Evolutionary conservation across 2,797 vertebrate genomes (phyloP).

Genomic region (Natrix natrix): DNA sequence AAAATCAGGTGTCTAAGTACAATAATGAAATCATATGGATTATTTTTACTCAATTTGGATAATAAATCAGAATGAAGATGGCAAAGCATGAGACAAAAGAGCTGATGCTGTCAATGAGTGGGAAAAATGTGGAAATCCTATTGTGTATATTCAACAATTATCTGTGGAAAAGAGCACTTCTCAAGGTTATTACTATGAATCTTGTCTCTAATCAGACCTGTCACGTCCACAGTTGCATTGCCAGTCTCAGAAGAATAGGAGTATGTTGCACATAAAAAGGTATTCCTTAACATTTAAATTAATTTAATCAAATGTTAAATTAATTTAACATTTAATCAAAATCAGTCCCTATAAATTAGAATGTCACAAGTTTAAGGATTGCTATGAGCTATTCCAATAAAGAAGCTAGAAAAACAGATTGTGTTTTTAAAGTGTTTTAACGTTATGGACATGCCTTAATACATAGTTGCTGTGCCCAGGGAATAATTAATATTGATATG

Average conservation of each 20-base stretch:
- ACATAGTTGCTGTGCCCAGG: conserved; percentile 10
- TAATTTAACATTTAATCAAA: neutral
- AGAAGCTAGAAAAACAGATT: neutral
- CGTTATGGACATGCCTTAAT: neutral
- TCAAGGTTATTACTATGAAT: neutral
- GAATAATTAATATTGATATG: conserved; percentile 18
- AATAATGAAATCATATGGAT: conserved; percentile 5
- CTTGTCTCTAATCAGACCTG: neutral
- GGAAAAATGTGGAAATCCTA: neutral
- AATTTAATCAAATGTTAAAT: too few relatives aligned
- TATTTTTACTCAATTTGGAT: neutral
- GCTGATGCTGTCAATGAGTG: neutral
- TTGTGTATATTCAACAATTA: neutral
- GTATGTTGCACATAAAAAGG: neutral
- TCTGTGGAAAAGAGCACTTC: neutral
- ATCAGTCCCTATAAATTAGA: neutral
- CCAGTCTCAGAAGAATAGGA: neutral
- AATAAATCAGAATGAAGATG: neutral
- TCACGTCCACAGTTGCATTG: neutral
- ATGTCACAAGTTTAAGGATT: neutral
- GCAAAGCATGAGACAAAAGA: neutral
- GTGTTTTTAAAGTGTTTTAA: neutral
- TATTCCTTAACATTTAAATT: neutral
- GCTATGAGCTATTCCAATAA: neutral
- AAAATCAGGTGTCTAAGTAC: neutral